phyloP scores from a whole-genome alignment of 2,113 vertebrate genomes.

The Passer montanus region DNA sequence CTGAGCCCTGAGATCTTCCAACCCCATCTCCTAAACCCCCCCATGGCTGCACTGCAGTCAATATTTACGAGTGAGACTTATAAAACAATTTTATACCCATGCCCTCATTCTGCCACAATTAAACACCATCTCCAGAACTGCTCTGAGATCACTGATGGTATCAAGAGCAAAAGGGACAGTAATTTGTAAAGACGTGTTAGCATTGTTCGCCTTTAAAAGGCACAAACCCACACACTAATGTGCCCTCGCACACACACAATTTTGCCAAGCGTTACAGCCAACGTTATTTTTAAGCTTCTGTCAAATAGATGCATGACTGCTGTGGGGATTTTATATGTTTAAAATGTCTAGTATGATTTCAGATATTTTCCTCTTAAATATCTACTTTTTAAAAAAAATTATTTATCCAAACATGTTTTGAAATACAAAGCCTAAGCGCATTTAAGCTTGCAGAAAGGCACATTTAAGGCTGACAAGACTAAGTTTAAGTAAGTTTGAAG shows the following conservation, averaged over 20 bases:
- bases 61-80: neutral
- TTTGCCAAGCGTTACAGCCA: slow-evolving; percentile 4
- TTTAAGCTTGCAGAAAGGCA: neutral
- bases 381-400: neutral
- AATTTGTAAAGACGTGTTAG: slow-evolving; percentile 3
- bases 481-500: neutral
- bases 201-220: slow-evolving; percentile 10
- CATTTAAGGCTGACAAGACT: neutral
- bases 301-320: neutral
- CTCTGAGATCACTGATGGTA: slow-evolving; percentile 40
- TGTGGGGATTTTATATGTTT: neutral
- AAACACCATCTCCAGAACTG: neutral
- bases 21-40: neutral
- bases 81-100: neutral
- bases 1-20: neutral
- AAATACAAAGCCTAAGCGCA: neutral
- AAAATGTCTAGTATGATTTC: neutral
- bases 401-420: neutral
- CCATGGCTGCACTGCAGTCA: neutral
- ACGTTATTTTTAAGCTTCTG: slow-evolving; percentile 17
- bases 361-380: neutral
- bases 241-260: neutral
- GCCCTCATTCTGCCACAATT: slow-evolving; percentile 2
- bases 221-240: neutral
- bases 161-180: neutral